Evolutionary conservation across 2,888 invertebrate species (phyloP), one percentile per base, ranked within the genome.

Genomic region (Coecobrya sp.): DNA sequence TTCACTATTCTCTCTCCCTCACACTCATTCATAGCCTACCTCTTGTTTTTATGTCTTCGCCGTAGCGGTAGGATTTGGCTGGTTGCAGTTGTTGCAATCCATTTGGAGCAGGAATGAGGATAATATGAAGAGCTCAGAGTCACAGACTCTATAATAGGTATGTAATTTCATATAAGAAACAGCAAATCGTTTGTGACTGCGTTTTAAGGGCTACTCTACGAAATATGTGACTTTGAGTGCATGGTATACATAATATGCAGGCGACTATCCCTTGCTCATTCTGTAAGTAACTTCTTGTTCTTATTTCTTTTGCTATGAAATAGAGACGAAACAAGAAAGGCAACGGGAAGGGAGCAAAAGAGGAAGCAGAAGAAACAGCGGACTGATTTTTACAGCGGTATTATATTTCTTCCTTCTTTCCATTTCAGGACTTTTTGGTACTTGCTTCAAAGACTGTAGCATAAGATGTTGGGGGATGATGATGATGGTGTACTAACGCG

Each of bases 81-180:
- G n/a, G 86, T 27, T 91, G 91, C 91, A 91, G 91, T 91, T 91
- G 91, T 86, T 91, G 91, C 91, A 91, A 91, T 91, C 87, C 87
- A 87, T 91, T 91, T 86, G 52, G 62, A 62, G 42, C 30, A 76
- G 45, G 49, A 65, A 79, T 79, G 79, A 81, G 22, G 65, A 62
- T 84, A 65, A 62, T 84, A 84, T 84, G 84, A 84, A 84, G 84
- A 86, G 86, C 87, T 55, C 49, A 87, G 27, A 76, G 62, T 70
- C 59, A 55, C 68, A 36, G 59, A 7, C 25, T 86, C 65, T 16
- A 22, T 22, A 45, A 65, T 76, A 87, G 27, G 52, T 36, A 62
- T 62, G 36, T 70, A 76, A 52, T 27, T 27, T 13, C 1, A 1
- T 70, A 30, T n/a, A 27, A 3, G 11, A 27, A 30, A 16, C n/a